Conservation (phyloP, 1,140 invertebrate genomes). For the Arctopsyche grandis region DNA sequence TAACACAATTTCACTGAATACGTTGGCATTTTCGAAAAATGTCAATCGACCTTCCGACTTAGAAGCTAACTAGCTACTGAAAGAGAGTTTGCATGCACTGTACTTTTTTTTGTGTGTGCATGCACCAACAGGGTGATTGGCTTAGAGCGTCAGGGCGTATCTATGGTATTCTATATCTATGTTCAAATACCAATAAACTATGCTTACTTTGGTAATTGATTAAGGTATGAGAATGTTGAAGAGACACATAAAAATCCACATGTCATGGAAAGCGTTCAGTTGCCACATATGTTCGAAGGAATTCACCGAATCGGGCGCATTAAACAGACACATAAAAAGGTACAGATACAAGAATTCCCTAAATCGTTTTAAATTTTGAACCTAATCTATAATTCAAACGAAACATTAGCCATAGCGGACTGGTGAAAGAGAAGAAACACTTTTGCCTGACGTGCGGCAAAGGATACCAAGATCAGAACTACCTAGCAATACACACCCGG, state of each 20-base stretch:
- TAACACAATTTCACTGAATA: neutral
- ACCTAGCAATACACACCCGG: slow-evolving; percentile 50
- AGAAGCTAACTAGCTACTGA: no score
- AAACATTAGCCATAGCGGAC: slow-evolving; percentile 42
- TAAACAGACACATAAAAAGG: slow-evolving; percentile 51
- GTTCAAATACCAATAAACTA: no score
- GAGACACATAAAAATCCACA: slow-evolving; percentile 49
- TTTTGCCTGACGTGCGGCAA: slow-evolving; percentile 45
- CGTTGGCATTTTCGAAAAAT: no score
- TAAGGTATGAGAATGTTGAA: slow-evolving; percentile 42
- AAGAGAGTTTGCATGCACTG: no score
- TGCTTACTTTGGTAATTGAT: neutral
- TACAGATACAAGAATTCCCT: neutral
- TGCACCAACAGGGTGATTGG: no score
- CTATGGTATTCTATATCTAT: no score
- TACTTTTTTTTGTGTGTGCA: no score
- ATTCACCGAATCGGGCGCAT: slow-evolving; percentile 40
- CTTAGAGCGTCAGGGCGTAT: no score
- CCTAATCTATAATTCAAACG: neutral
- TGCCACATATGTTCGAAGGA: slow-evolving; percentile 49
- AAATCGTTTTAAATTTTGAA: no score
- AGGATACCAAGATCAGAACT: slow-evolving; percentile 43
- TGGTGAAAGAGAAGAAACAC: slow-evolving; percentile 34
- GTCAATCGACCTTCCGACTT: no score
- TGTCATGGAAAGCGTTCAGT: slow-evolving; percentile 43